Percentiles rank a stretch among this genome's conserved stretches.
phyloP scores from a whole-genome alignment of 2,113 vertebrate genomes.

The Colaptes auratus region DNA sequence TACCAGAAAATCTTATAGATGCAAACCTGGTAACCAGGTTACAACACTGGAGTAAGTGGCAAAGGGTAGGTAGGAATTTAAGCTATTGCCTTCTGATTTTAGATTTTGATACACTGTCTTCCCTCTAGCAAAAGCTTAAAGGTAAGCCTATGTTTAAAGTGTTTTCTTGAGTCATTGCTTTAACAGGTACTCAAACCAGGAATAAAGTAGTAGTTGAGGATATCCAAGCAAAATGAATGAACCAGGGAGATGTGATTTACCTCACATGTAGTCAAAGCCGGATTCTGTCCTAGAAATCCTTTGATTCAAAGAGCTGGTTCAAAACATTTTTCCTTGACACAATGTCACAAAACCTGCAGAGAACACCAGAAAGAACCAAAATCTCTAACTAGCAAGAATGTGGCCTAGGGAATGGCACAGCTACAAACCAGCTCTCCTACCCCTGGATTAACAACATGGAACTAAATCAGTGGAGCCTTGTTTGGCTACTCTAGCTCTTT shows the following conservation, averaged over 20 bases:
- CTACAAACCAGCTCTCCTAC: background rate
- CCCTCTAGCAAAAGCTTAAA: background rate
- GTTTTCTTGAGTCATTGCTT: background rate
- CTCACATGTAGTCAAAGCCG: background rate
- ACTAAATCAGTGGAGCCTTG: background rate
- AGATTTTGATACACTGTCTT: background rate
- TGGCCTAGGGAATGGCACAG: background rate
- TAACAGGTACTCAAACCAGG: background rate
- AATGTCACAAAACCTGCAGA: background rate
- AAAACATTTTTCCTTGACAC: background rate
- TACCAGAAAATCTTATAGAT: background rate
- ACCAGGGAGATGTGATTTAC: background rate
- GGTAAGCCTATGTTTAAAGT: background rate
- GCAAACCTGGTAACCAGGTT: background rate
- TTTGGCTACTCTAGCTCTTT: background rate
- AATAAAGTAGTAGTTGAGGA: background rate
- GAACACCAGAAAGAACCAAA: background rate
- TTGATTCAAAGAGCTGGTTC: background rate
- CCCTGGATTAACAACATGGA: fast-evolving
- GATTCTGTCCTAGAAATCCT: background rate
- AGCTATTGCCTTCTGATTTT: background rate
- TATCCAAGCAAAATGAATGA: background rate
- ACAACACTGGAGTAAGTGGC: background rate
- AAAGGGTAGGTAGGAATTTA: background rate
- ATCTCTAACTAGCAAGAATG: background rate